A percentile compares a stretch with the other conserved stretches of the same genome.
These are phyloP conservation scores for Oscheius sp. DNA, from an alignment of 2,888 invertebrate genomes.

Conservation along the genomic window DNA sequence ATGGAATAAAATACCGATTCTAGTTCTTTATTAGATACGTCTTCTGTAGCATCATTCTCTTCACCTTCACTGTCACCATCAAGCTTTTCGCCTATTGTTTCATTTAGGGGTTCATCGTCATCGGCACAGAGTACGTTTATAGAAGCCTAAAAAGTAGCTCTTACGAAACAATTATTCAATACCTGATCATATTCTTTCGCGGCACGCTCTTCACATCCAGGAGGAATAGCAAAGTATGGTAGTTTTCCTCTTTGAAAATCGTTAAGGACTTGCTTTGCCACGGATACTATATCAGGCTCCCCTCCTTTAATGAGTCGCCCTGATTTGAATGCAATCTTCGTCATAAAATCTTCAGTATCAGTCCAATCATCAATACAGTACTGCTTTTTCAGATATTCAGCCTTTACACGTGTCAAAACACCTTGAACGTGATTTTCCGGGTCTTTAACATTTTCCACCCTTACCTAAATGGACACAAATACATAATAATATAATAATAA, in stretches of 20 bases:
- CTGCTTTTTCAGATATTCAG: slow-evolving; percentile 87
- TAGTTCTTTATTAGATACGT: neutral
- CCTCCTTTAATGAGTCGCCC: slow-evolving; percentile 94
- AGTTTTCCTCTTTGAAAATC: slow-evolving; percentile 91
- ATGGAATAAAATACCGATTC: slow-evolving; percentile 4
- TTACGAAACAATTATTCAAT: neutral
- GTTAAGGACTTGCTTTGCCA: slow-evolving; percentile 92
- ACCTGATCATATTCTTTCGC: slow-evolving; percentile 49
- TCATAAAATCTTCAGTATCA: slow-evolving; percentile 86
- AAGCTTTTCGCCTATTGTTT: slow-evolving; percentile 37
- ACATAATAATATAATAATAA: neutral
- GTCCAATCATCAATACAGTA: slow-evolving; percentile 84
- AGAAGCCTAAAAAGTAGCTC: slow-evolving; percentile 48
- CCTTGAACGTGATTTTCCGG: slow-evolving; percentile 92
- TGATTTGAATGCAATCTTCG: slow-evolving; percentile 84
- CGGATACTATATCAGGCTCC: slow-evolving; percentile 89
- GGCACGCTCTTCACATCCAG: slow-evolving; percentile 60
- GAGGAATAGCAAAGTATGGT: slow-evolving; percentile 79
- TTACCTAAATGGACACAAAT: slow-evolving; percentile 74
- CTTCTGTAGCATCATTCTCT: slow-evolving; percentile 35
- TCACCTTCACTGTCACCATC: slow-evolving; percentile 32
- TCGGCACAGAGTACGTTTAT: slow-evolving; percentile 65
- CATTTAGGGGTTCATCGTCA: slow-evolving; percentile 52
- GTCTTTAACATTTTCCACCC: slow-evolving; percentile 90
- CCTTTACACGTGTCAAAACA: slow-evolving; percentile 83